Evolutionary conservation across 1,140 invertebrate genomes (phyloP).

Genomic region (Aphelinus certus): DNA sequence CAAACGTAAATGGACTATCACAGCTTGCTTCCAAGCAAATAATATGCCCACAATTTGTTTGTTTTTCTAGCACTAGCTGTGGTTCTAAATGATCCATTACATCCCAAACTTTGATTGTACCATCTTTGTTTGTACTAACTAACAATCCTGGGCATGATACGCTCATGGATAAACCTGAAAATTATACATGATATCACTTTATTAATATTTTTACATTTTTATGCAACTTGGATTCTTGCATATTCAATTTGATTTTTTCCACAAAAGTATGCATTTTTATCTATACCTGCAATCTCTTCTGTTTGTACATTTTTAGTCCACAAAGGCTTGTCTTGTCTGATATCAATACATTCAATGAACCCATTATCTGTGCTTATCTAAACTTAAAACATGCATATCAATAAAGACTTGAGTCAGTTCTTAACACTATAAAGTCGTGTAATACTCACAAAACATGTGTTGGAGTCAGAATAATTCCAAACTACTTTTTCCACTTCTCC

Average conservation of each 20-base stretch:
- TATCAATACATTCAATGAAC: constrained; percentile 82
- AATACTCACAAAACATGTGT: constrained; percentile 76
- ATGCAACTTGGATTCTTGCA: too few relatives aligned
- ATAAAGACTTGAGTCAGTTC: too few relatives aligned
- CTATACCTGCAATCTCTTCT: constrained; percentile 80
- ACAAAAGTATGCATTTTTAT: constrained; percentile 14
- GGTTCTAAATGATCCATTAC: constrained; percentile 55
- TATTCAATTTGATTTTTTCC: too few relatives aligned
- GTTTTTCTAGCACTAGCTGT: constrained; percentile 68
- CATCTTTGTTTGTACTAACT: constrained; percentile 78
- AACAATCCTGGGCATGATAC: constrained; percentile 75
- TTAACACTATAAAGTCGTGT: too few relatives aligned
- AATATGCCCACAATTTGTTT: constrained; percentile 75
- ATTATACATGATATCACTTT: constrained; percentile 47
- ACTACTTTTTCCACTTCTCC: constrained; percentile 89
- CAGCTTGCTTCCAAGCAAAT: constrained; percentile 81
- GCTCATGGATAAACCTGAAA: constrained; percentile 75
- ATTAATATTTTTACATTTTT: constrained; percentile 44
- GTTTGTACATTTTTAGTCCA: constrained; percentile 83
- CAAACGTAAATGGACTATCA: constrained; percentile 82
- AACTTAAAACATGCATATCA: constrained; percentile 38
- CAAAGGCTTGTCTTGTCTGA: constrained; percentile 74
- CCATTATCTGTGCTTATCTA: constrained; percentile 84
- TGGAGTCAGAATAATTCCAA: constrained; percentile 83
- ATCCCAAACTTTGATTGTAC: constrained; percentile 84